Conservation (phyloP, 2,888 invertebrate genomes). For the Eustalomyia histrio region DNA sequence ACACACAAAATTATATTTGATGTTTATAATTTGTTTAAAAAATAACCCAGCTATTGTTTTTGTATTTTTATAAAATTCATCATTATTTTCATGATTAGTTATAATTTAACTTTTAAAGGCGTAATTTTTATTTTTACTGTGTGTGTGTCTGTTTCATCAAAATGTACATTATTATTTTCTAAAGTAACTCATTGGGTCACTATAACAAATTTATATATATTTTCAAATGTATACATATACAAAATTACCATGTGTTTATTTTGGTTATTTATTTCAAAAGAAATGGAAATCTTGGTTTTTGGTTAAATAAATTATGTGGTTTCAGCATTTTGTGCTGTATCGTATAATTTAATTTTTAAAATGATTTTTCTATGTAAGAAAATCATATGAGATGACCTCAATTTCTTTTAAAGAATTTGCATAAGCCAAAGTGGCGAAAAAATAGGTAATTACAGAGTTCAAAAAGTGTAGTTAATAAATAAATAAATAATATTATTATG, state of each 20-base stretch:
- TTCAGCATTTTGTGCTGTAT: conserved; percentile 40
- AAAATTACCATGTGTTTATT: conserved; percentile 22
- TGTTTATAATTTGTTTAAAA: conserved; percentile 6
- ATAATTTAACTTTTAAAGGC: conserved; percentile 34
- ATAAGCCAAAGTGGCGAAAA: conserved; percentile 26
- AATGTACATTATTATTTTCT: conserved; percentile 7
- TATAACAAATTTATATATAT: conserved; percentile 19
- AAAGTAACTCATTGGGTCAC: conserved; percentile 42
- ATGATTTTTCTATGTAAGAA: conserved; percentile 33
- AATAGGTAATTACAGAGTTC: conserved; percentile 5
- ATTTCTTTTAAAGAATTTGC: conserved; percentile 62
- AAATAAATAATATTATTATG: too few species aligned
- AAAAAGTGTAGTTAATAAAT: conserved; percentile 1
- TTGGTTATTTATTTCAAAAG: conserved; percentile 22
- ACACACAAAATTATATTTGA: not conserved
- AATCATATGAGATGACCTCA: conserved; percentile 58
- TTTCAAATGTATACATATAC: not conserved
- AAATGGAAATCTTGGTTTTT: conserved; percentile 37
- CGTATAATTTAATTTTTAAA: conserved; percentile 16
- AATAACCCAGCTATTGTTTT: conserved; percentile 17
- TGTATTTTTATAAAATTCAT: conserved; percentile 2
- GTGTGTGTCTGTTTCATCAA: conserved; percentile 23
- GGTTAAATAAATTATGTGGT: conserved; percentile 54
- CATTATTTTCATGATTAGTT: conserved; percentile 29
- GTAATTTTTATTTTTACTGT: too few species aligned